Base-by-base conservation (phyloP, 2,113 vertebrate genomes). In the Peromyscus californicus region DNA sequence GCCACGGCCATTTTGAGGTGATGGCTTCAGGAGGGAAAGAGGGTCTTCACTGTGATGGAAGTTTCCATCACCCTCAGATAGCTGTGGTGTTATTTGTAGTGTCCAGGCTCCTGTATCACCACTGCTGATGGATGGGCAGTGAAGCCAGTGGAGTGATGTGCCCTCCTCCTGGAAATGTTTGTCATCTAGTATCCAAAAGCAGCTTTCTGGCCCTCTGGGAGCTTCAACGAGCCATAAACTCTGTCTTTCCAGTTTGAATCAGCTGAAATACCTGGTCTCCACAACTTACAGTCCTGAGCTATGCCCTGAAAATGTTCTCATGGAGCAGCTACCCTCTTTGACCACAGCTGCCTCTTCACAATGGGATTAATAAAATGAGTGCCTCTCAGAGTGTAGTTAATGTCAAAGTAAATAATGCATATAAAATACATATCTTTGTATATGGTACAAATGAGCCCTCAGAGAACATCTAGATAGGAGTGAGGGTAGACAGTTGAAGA, bases 131-230 rank as follows among this genome's bases (percentile, higher is more conserved):
- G 21, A 22, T 5, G 42, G 76, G 12, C 42, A 39, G 3, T 22
- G 59, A 59, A 39, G 29, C 16, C 17, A 36, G 7, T 3, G 13
- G 3, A 31, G 0, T n/a, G 15, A 17, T 19, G 24, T 15, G 2
- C 4, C n/a, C 65, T 89, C 88, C 42, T 84, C 54, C 17, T 67
- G 1, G 13, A 26, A 36, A 13, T 57, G 76, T 89, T 7, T 26
- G 22, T 22, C 78, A 31, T 11, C 3, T 16, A 36, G 61, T n/a
- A 57, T 36, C 74, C 57, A 74, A 48, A 19, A 19, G 31, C 29
- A 74, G 33, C 42, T 26, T 76, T 70, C 10, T 57, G 54, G 31
- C 21, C 7, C 16, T 57, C 42, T 83, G 4, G 1, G n/a, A 80
- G 33, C 12, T 85, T 90, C 76, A n/a, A 3, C 6, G 86, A 72